Evolutionary conservation across 2,113 vertebrate species (phyloP), one percentile per base, ranked within the genome.

Genomic region (Sphaerodactylus townsendi): DNA sequence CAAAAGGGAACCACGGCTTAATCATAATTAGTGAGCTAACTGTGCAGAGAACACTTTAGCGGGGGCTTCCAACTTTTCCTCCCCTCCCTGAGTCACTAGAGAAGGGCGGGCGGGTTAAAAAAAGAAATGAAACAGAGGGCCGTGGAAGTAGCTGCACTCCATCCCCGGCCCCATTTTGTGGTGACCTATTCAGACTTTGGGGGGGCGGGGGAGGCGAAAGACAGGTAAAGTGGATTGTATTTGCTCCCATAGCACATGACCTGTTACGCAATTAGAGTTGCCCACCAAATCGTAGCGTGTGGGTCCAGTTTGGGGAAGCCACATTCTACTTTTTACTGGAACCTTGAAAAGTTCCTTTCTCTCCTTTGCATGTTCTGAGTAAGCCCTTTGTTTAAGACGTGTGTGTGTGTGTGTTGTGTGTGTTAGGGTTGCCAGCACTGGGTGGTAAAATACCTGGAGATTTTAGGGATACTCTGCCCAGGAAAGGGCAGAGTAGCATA

Each of bases 1-100:
- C 95, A 96, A 94, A 96, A 90, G 93, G 87, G 85, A 92, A 83
- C 93, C 85, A 46, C 3, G 82, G 95, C 95, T 96, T 94, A 95
- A 95, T 91, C 91, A 96, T 94, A 96, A 96, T 97, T 96, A 97
- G 96, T 92, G 95, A 93, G 83, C 95, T 94, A 95, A 95, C 95
- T 93, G 93, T 91, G 95, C 94, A 89, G 91, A 92, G 93, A 95
- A 95, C 72, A 59, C 93, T 93, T 93, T 90, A 87, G 92, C 64
- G 88, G 93, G 87, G 94, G 92, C 93, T 95, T 94, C 95, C 94
- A 90, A 91, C 87, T 85, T 95, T 95, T 85, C 21, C 81, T 91
- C 91, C 77, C 93, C 88, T 89, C 86, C 66, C 86, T 87, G 78
- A 84, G 83, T 66, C 86, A 89, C 69, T 62, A 86, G 39, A 30